Conservation (phyloP, 1,140 invertebrate genomes). For the Cyphomyrmex costatus region DNA sequence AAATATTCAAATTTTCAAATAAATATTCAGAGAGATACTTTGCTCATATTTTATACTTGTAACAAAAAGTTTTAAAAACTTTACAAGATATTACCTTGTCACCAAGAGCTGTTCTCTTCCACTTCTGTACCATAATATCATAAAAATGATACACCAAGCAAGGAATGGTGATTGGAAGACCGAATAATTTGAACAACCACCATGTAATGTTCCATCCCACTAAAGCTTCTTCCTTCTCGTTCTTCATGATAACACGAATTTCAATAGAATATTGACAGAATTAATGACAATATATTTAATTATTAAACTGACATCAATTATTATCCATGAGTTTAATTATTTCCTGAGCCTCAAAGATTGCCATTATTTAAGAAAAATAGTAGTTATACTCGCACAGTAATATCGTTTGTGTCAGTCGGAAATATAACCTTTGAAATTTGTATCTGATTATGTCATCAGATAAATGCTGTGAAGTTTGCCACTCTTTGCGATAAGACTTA, state of each 20-base stretch:
- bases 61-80: neutral
- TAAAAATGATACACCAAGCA: conserved; percentile 83
- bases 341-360: neutral
- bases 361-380: neutral
- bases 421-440: conserved; percentile 29
- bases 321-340: neutral
- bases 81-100: conserved; percentile 83
- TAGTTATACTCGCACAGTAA: neutral
- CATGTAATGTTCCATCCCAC: conserved; percentile 78
- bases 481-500: neutral
- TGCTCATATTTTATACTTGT: neutral
- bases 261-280: neutral
- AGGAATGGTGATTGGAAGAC: conserved; percentile 83
- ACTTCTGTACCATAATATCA: conserved; percentile 79
- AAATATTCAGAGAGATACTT: conserved; percentile 38
- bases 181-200: conserved; percentile 84
- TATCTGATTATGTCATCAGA: conserved; percentile 6
- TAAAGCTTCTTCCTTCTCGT: conserved; percentile 56
- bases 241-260: conserved; percentile 59
- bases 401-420: neutral
- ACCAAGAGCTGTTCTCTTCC: conserved; percentile 75
- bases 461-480: conserved; percentile 1
- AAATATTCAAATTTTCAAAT: conserved; percentile 12
- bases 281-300: neutral
- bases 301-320: neutral